Base-by-base conservation (phyloP, 2,113 vertebrate species). In the Glaucidium brasilianum region DNA sequence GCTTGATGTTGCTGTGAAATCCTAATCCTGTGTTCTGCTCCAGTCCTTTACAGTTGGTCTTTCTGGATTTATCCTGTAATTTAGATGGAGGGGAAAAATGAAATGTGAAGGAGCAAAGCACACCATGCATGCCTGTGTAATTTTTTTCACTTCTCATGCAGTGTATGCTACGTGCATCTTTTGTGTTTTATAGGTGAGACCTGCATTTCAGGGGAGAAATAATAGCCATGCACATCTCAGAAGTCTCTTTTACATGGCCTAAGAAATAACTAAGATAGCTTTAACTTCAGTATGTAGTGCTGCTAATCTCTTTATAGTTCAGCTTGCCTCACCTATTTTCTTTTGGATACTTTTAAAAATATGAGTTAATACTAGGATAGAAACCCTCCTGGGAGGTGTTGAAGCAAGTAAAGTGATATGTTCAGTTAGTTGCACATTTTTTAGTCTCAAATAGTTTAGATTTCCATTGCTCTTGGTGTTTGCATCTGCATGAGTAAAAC, bases 11-110 rank as follows among this genome's bases (percentile, higher is more conserved):
- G 69, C 71, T 67, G 63, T 63, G 82, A 43, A 88, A 83, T 74
- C 55, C 79, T 84, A 18, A 69, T 35, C 47, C 85, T 66, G 21
- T 75, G 74, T 55, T 93, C 78, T 94, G 85, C 79, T 84, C 59
- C 27, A 18, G 59, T 16, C 60, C 56, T 80, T 68, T 37, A 11
- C 93, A 47, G 14, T 53, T 15, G 15, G 22, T 37, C 16, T 67
- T 49, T 19, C 63, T 97, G 94, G 35, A 68, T 91, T 93, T 83
- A 1, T 67, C 16, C 64, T 94, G 52, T 8, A 21, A 39, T 85
- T 69, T 14, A 69, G 63, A 49, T 63, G 90, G 63, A 59, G 75
- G 79, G 56, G 64, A 50, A 25, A 25, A 55, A n/a, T 81, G 88
- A n/a, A 75, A 89, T 49, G n/a, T 0, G 6, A 86, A 74, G 85